Conservation (phyloP, 2,888 invertebrate species). For the Sarcophaga variegata region DNA sequence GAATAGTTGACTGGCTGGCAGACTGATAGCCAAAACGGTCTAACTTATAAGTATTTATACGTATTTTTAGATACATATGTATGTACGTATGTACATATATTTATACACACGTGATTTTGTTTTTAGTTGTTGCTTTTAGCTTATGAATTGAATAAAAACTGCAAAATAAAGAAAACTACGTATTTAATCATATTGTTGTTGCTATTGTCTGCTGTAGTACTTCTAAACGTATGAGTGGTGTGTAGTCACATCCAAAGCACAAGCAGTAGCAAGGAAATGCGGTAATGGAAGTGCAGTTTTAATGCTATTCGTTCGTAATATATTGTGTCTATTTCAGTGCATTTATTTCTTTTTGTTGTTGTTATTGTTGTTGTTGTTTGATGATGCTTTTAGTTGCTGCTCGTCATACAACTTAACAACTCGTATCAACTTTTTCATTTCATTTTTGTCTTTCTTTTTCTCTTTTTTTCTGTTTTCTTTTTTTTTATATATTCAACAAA, state of each 20-base stretch:
- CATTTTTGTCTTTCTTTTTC: not conserved
- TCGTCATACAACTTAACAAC: conserved; percentile 60
- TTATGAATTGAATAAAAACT: not conserved
- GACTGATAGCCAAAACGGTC: not conserved
- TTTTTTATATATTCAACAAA: conserved; percentile 1
- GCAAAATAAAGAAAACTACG: not conserved
- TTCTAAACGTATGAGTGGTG: conserved; percentile 20
- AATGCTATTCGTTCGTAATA: conserved; percentile 16
- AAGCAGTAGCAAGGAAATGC: conserved; percentile 12
- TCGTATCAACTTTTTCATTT: conserved; percentile 17
- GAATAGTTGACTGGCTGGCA: conserved; percentile 15
- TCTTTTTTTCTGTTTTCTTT: conserved; percentile 20
- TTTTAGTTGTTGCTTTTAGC: conserved; percentile 4
- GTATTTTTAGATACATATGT: conserved; percentile 12
- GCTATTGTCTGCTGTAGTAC: conserved; percentile 9
- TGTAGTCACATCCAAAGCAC: not conserved
- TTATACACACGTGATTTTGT: conserved; percentile 24
- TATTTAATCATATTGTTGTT: conserved; percentile 24
- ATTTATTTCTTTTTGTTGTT: conserved; percentile 50
- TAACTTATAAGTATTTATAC: not conserved
- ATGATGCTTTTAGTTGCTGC: conserved; percentile 56
- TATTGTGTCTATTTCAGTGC: conserved; percentile 8
- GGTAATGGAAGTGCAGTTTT: conserved; percentile 10
- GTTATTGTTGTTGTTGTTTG: conserved; percentile 57
- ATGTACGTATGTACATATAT: not conserved